Conservation (phyloP, 2,113 vertebrate genomes). For the Indicator indicator region DNA sequence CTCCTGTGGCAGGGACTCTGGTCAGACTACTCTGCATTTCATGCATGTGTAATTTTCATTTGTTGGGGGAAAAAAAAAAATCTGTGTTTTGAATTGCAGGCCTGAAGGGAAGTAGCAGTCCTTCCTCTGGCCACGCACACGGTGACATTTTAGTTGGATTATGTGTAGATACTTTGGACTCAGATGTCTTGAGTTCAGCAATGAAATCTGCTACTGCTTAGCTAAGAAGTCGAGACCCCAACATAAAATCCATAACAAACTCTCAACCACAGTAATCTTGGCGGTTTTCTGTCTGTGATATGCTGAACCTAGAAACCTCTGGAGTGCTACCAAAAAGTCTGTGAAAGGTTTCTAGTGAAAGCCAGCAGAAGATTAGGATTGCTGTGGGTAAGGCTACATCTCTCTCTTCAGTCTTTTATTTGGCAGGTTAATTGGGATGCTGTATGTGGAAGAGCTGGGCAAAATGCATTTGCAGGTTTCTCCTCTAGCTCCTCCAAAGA, state of each 20-base stretch:
- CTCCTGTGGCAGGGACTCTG: not conserved
- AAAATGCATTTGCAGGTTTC: not conserved
- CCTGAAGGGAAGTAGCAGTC: not conserved
- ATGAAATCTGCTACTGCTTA: not conserved
- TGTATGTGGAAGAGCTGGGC: not conserved
- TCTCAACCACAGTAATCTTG: not conserved
- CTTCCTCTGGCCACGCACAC: not conserved
- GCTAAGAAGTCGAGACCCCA: not conserved
- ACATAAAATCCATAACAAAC: not conserved
- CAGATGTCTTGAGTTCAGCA: not conserved
- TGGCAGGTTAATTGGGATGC: not conserved
- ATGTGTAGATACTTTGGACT: not conserved
- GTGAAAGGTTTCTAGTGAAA: not conserved
- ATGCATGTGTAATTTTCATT: not conserved
- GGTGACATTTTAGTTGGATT: not conserved
- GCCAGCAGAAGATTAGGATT: not conserved
- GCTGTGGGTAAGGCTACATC: not conserved
- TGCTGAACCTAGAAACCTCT: not conserved
- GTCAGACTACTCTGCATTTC: not conserved
- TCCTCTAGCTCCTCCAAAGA: not conserved
- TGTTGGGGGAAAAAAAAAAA: not conserved
- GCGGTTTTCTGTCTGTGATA: not conserved
- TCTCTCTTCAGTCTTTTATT: not conserved
- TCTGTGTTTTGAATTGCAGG: not conserved
- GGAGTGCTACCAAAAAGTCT: not conserved